Evolutionary conservation across 2,888 invertebrate species (phyloP).

Genomic region (Macrosiphum euphorbiae): DNA sequence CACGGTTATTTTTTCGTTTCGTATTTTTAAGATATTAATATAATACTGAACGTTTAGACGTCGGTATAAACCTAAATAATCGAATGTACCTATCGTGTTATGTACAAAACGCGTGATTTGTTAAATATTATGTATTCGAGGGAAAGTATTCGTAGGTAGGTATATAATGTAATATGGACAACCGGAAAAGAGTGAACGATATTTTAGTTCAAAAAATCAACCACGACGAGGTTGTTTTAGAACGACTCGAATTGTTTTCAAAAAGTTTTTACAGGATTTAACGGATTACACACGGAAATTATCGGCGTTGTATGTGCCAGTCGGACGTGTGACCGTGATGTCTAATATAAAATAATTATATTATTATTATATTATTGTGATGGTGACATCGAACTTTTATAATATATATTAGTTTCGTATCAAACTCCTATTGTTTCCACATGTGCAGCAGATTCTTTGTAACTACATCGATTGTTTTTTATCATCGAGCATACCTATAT

Average conservation of each 20-base stretch:
- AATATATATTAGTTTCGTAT: not conserved
- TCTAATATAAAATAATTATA: not conserved
- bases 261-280: not conserved
- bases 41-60: not conserved
- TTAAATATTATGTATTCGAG: slow-evolving; percentile 38
- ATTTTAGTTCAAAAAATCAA: not conserved
- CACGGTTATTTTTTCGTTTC: not conserved
- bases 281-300: not conserved
- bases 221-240: not conserved
- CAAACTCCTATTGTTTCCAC: not conserved
- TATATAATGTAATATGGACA: not conserved
- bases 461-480: not conserved
- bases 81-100: not conserved
- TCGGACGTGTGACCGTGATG: not conserved
- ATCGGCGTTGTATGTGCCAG: not conserved
- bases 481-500: not conserved
- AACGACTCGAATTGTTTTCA: not conserved
- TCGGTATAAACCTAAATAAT: not conserved
- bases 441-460: not conserved
- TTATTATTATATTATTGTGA: not conserved
- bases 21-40: not conserved
- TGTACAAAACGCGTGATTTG: not conserved
- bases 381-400: not conserved
- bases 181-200: not conserved
- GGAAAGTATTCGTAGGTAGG: not conserved